Evolutionary conservation across 2,113 vertebrate species (phyloP), one percentile per base, ranked within the genome.

Genomic region (Hemibagrus wyckioides): DNA sequence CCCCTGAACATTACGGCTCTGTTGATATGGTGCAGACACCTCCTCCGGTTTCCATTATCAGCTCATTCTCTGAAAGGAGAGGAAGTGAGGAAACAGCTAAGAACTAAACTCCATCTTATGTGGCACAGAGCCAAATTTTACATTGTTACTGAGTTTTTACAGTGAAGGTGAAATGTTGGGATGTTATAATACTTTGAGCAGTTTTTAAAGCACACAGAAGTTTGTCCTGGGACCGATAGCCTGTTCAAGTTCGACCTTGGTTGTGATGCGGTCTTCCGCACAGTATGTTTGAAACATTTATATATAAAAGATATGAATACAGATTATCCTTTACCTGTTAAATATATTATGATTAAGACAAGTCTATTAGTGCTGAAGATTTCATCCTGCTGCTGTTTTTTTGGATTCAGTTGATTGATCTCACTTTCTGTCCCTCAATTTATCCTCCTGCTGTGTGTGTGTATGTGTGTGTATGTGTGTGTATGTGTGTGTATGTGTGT

Each of bases 1-100:
- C 33, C 25, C 52, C 54, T 75, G 30, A 69, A 88, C 86, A 86
- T 84, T 54, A 85, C 80, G 28, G 1, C 59, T 86, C 19, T 86
- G 85, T 87, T 77, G 57, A 85, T 83, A 36, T 69, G 50, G 50
- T 57, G 50, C 25, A 75, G 52, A 75, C 39, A 33, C 30, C 50
- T 65, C n/a, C 41, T 86, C 57, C 9, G 2, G 79, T 81, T 81
- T 81, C 33, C n/a, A 67, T 86, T 80, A 80, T 80, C 57, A 65
- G 61, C 48, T 75, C 76, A 69, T 28, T 52, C 59, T n/a, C 59
- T 54, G 28, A 77, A 76, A 63, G 30, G 21, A 56, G 21, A 39
- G 82, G 65, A 48, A 39, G 21, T 28, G 33, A 61, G 67, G 69
- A 30, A 48, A 30, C 48, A 33, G 48, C 30, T 41, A 75, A 41